Base-by-base conservation (phyloP, 2,113 vertebrate genomes). In the Tauraco erythrolophus region DNA sequence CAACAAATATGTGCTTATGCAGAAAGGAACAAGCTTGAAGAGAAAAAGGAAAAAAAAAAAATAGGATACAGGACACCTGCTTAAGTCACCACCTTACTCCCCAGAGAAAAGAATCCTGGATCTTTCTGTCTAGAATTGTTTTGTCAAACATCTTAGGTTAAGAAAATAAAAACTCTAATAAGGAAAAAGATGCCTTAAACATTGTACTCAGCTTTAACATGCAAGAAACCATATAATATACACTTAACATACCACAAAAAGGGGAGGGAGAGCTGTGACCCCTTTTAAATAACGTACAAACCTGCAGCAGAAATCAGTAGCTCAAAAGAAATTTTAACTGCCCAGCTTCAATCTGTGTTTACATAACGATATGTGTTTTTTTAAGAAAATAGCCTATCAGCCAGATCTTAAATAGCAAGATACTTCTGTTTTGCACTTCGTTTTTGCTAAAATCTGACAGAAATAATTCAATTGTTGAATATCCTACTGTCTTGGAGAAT, bases 391-490 rank as follows among this genome's bases (percentile, higher is more conserved):
- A 54, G 9, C 31, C 18, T n/a, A 41, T 54, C 8, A 90, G 22
- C 11, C 41, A 62, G 31, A 10, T 33, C 7, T 30, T 58, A 33
- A 33, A 22, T 15, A 7, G 17, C 31, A 76, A 62, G 31, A 61
- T 66, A 81, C 30, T 79, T 66, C 28, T 54, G 33, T 14, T 84
- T 94, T 65, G 58, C 22, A 14, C 24, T n/a, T n/a, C n/a, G n/a
- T n/a, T n/a, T n/a, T n/a, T 62, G 76, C 84, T 89, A 66, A 86
- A 95, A 88, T 66, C 70, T 83, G 84, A 89, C 51, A 90, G 69
- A 48, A 33, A 56, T 65, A 90, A 75, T 54, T 80, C 35, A 62
- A 78, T 50, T 69, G 51, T 35, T 69, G 75, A 96, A 96, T 46
- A 94, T 75, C 28, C 11, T 37, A 61, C 57, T 82, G 56, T 70